A percentile compares a stretch with the other conserved stretches of the same genome.
phyloP scores from a whole-genome alignment of 1,140 invertebrate species.

The Brachionus sp. region DNA sequence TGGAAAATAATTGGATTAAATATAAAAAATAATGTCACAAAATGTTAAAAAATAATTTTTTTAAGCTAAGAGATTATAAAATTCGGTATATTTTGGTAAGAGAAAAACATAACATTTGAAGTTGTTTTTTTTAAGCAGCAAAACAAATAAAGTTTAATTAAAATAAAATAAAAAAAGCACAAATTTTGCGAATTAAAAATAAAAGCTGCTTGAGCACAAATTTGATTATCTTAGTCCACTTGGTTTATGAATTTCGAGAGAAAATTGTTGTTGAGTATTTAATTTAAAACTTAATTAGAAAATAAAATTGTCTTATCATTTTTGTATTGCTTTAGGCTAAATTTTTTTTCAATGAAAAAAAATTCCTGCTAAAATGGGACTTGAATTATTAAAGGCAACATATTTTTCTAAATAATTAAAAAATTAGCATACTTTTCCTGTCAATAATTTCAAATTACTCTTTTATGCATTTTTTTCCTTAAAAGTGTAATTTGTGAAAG shows the following conservation, averaged over 20 bases:
- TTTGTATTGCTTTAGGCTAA: background rate
- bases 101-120: background rate
- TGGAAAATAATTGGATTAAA: background rate
- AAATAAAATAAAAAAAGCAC: background rate
- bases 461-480: background rate
- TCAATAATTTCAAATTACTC: background rate
- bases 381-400: background rate
- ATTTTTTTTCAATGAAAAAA: background rate
- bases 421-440: background rate
- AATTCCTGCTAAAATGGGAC: background rate
- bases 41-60: background rate
- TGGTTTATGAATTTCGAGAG: background rate
- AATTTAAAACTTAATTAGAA: background rate
- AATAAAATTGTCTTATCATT: background rate
- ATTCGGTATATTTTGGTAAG: background rate
- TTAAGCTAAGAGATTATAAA: background rate
- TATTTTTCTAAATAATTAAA: background rate
- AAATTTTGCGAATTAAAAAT: background rate
- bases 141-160: background rate
- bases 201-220: background rate
- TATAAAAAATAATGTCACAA: background rate
- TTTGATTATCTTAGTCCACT: background rate
- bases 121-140: background rate
- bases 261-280: background rate
- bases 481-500: background rate